Base-by-base conservation (phyloP, 2,113 vertebrate species). In the Caranx melampygus region DNA sequence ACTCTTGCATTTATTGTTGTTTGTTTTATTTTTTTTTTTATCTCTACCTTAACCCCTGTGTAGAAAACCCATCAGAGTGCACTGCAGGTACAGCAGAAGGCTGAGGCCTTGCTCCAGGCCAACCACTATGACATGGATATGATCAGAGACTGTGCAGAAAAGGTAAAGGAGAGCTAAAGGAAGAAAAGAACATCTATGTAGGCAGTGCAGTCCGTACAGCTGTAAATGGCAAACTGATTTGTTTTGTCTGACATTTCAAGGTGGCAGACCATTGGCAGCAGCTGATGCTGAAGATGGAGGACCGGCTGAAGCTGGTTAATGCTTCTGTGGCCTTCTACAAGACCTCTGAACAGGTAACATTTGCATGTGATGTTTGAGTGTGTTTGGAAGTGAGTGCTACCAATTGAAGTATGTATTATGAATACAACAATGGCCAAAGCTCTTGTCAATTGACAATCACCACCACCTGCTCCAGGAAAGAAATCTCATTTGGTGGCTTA, bases 231-330 rank as follows among this genome's bases (percentile, higher is more conserved):
- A 35, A 82, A 71, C 20, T 54, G 45, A 67, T 73, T 49, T 57
- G 26, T 60, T 73, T 72, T 65, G 18, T 88, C 64, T 82, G 16
- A 58, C 37, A 13, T 34, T 26, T 68, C 26, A 88, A 94, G 84
- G 98, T 99, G 63, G 98, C 98, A 58, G 98, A 98, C 0, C 98
- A 99, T 59, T 99, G 98, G 98, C 98, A 99, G 70, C 98, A 99
- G 88, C 96, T 99, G 83, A 99, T 99, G 98, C 96, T 99, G 72
- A 99, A 99, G 94, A 99, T 99, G 98, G 98, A 99, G 83, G 98
- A 99, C 82, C 95, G 98, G 40, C 96, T 99, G 52, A 99, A 99
- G 87, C 97, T 99, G 47, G 98, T 99, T 84, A 99, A 99, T 15
- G 98, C 98, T 1, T 99, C 98, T 0, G 98, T 99, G 58, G 98